These are phyloP conservation scores for Phengaris arion DNA, from an alignment of 2,888 invertebrate species.

Conservation along the genomic window DNA sequence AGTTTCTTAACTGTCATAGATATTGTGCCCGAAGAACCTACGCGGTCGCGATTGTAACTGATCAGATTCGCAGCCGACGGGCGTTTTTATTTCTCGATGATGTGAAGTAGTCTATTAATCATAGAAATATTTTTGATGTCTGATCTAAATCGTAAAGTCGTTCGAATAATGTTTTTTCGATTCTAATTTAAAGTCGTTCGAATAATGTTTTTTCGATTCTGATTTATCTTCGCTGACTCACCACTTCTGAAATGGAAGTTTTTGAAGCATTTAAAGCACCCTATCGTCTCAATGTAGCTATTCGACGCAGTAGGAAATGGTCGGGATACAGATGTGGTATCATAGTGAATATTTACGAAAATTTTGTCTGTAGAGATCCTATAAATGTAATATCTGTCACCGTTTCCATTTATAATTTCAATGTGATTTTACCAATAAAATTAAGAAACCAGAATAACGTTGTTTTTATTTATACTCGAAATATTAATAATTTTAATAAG, in stretches of 20 bases:
- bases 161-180: slow-evolving; percentile 66
- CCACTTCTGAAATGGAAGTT: slow-evolving; percentile 57
- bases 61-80: slow-evolving; percentile 49
- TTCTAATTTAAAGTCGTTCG: slow-evolving; percentile 61
- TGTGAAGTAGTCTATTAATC: slow-evolving; percentile 68
- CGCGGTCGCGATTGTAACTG: slow-evolving; percentile 32
- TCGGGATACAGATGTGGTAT: slow-evolving; percentile 76
- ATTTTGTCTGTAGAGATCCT: slow-evolving; percentile 73
- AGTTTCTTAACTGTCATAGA: slow-evolving; percentile 13
- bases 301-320: slow-evolving; percentile 67
- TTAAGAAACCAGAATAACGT: slow-evolving; percentile 58
- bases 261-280: slow-evolving; percentile 76
- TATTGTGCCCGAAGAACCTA: slow-evolving; percentile 18
- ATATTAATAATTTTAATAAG: too few species aligned
- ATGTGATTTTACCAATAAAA: slow-evolving; percentile 79
- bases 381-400: slow-evolving; percentile 70
- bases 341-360: slow-evolving; percentile 67
- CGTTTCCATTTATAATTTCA: slow-evolving; percentile 78
- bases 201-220: slow-evolving; percentile 65
- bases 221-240: slow-evolving; percentile 60
- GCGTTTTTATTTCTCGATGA: slow-evolving; percentile 60
- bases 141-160: slow-evolving; percentile 72
- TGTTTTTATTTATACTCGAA: too few species aligned
- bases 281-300: slow-evolving; percentile 66
- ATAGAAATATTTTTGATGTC: slow-evolving; percentile 76